A percentile compares a stretch with the other conserved stretches of the same genome.
Conservation (phyloP, 1,140 invertebrate species). For the Pseudobourletiella spinata region DNA sequence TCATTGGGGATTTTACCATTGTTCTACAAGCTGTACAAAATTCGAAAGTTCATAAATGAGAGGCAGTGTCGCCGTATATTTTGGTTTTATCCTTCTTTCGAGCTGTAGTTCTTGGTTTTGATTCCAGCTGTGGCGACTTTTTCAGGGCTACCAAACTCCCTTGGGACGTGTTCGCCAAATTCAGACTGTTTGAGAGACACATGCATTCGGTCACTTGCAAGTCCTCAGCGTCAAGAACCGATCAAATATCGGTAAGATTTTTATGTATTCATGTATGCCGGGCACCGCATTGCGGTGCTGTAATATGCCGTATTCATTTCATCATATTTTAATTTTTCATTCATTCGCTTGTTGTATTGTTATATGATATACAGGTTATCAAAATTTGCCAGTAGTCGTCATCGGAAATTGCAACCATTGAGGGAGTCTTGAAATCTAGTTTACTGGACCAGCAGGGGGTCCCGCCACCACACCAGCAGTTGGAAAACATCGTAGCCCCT, state of each 20-base stretch:
- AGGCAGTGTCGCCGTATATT: too few species aligned
- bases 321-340: background rate
- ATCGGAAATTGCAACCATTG: slow-evolving; percentile 86
- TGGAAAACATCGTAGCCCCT: too few species aligned
- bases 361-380: slow-evolving; percentile 63
- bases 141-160: slow-evolving; percentile 34
- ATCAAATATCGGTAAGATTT: slow-evolving; percentile 40
- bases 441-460: slow-evolving; percentile 26
- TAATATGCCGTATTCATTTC: background rate
- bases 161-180: slow-evolving; percentile 36
- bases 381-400: slow-evolving; percentile 91
- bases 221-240: slow-evolving; percentile 39
- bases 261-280: background rate
- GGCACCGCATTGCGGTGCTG: too few species aligned
- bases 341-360: background rate
- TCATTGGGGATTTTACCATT: background rate
- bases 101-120: too few species aligned
- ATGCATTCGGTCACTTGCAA: slow-evolving; percentile 38
- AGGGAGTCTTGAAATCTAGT: slow-evolving; percentile 72
- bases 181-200: slow-evolving; percentile 31
- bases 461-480: too few species aligned
- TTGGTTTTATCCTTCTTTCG: too few species aligned
- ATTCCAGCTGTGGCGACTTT: too few species aligned
- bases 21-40: too few species aligned
- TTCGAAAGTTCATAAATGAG: too few species aligned